Base-by-base conservation (phyloP, 1,140 invertebrate species). In the Microvelia longipes region DNA sequence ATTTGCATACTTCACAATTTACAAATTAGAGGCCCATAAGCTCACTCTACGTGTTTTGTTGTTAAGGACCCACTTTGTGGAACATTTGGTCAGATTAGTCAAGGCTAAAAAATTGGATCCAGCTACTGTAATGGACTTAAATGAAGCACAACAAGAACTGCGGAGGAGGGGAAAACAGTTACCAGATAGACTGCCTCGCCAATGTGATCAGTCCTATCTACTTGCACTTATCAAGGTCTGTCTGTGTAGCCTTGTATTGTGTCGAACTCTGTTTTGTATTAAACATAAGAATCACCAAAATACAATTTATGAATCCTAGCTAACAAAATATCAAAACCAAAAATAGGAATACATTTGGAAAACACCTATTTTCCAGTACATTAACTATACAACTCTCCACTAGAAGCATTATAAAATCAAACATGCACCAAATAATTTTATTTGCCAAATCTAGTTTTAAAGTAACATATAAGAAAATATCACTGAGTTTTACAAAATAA, bases 1-100 rank as follows among this genome's bases (percentile, higher is more conserved):
- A n/a, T n/a, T n/a, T n/a, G n/a, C n/a, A n/a, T n/a, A n/a, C n/a
- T n/a, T n/a, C n/a, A n/a, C n/a, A n/a, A n/a, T n/a, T n/a, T n/a
- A n/a, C n/a, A n/a, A n/a, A n/a, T n/a, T n/a, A n/a, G n/a, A n/a
- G n/a, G n/a, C n/a, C n/a, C n/a, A n/a, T n/a, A n/a, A n/a, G n/a
- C n/a, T n/a, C 69, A n/a, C n/a, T n/a, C n/a, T n/a, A 66, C 69
- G 82, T 83, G 83, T 77, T 81, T 78, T 68, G 78, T 75, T 74
- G 77, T 79, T 79, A 84, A 96, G 92, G 85, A 82, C 85, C 77
- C 94, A 97, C 84, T 97, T 95, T 84, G 88, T 94, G 81, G 94
- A 97, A 82, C 95, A 96, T 84, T 86, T 98, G 84, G 91, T 92
- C 78, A 85, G 84, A 74, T 83, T 92, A 77, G 90, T 95, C 81